Evolutionary conservation across 2,113 vertebrate species (phyloP).

Genomic region (Damaliscus lunatus): DNA sequence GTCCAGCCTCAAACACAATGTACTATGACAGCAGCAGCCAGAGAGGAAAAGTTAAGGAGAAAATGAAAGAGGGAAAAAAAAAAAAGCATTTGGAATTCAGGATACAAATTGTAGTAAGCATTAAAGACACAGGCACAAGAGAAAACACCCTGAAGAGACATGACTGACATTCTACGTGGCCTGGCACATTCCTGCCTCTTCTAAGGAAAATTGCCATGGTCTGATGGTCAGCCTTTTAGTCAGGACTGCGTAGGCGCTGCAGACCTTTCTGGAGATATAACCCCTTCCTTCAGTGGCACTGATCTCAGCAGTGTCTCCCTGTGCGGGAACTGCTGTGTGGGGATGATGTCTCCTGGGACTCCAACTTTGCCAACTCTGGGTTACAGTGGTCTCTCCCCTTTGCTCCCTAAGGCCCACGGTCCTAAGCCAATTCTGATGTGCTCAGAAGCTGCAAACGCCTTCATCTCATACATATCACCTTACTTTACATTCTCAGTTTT

Average conservation of each 20-base stretch:
- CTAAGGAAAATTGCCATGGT: constrained; percentile 25
- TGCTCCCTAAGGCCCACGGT: neutral
- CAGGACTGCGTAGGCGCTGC: constrained; percentile 43
- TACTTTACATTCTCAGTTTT: neutral
- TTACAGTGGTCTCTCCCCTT: rapidly evolving
- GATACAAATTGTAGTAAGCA: constrained; percentile 76
- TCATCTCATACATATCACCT: neutral
- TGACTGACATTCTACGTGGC: constrained; percentile 35
- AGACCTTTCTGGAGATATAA: constrained; percentile 40
- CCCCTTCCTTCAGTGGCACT: neutral
- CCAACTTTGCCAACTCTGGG: neutral
- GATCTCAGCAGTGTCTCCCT: neutral
- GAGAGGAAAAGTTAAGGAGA: constrained; percentile 83
- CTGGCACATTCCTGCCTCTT: constrained; percentile 40
- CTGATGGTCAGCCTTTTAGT: constrained; percentile 45
- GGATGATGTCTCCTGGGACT: neutral
- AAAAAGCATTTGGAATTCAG: constrained; percentile 85
- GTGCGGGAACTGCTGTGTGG: neutral
- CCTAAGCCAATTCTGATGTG: neutral
- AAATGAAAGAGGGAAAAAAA: constrained; percentile 76
- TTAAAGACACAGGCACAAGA: constrained; percentile 77
- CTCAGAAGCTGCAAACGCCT: neutral
- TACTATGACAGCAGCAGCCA: constrained; percentile 94
- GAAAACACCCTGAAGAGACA: constrained; percentile 64
- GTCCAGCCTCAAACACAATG: constrained; percentile 99